Percentiles rank a stretch among this genome's conserved stretches.
Evolutionary conservation across 2,888 invertebrate species (phyloP).

Genomic region (Notocelia uddmanniana): DNA sequence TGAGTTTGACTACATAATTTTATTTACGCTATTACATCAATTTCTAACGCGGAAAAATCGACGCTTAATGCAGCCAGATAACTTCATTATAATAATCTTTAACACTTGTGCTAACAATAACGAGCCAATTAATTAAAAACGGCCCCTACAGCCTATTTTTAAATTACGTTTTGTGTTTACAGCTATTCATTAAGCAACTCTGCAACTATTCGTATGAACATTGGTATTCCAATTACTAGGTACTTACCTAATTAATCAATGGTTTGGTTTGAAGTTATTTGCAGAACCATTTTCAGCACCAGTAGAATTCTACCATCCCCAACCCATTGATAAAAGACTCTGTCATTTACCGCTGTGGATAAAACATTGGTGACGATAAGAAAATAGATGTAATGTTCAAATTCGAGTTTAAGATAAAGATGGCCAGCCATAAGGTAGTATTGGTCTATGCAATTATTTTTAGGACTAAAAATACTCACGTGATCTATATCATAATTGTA

Average conservation of each 20-base stretch:
- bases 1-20: background rate
- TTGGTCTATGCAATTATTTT: no score
- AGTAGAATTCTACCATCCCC: no score
- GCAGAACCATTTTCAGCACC: no score
- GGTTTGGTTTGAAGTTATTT: no score
- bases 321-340: conserved; percentile 1
- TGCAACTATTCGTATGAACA: no score
- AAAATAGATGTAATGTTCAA: no score
- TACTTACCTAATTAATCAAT: no score
- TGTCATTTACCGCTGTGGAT: conserved; percentile 3
- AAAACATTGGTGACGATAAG: background rate
- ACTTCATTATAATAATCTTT: conserved; percentile 9
- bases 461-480: no score
- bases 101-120: conserved; percentile 9
- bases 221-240: no score
- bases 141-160: conserved; percentile 3
- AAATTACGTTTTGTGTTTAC: conserved; percentile 23
- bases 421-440: no score
- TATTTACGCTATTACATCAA: background rate
- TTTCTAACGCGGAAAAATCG: background rate
- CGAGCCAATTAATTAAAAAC: conserved; percentile 23
- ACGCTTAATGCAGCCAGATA: background rate
- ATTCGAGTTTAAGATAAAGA: no score
- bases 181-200: no score
- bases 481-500: background rate